Evolutionary conservation across 2,888 invertebrate genomes (phyloP), one percentile per base, ranked within the genome.

Genomic region (Ypsolopha sequella): DNA sequence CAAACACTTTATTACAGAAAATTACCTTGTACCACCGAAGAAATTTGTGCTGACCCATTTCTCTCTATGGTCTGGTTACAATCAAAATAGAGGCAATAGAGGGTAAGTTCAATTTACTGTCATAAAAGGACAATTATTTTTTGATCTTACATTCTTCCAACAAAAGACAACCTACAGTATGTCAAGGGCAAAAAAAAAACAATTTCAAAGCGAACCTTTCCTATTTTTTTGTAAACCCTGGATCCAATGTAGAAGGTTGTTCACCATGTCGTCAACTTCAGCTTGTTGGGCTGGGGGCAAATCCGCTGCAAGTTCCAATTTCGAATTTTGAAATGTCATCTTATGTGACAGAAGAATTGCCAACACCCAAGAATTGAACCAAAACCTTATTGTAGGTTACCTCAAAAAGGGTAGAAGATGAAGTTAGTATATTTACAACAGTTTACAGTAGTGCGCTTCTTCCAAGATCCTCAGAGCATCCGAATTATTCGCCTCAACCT

Each of bases 181-280:
- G 33, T 11, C 6, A 2, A n/a, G n/a, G 10, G 47, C 6, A 10
- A 7, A 11, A 34, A 48, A 13, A 10, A 14, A 48, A 34, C n/a
- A 39, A 10, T 7, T 9, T 47, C 49, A 41, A 51, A 51, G 60
- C 76, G 73, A 75, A 87, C 87, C 87, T 87, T 86, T 87, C 70
- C 87, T 79, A 68, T 74, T 84, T 61, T 72, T 80, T 65, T 91
- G 89, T 54, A 91, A 88, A 58, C 90, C 91, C 71, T 93, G 92
- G 56, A 93, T 89, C 93, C 93, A 93, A 59, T 91, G 90, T 53
- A 93, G 88, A 59, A 93, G 90, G 67, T 92, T 91, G 71, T 90
- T 89, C 52, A 93, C 92, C 90, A 92, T 92, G 68, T 91, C 90
- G 66, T 93, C 93, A 50, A 91, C 89, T 58, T 88, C 89, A 34